Evolutionary conservation across 2,797 vertebrate species (phyloP), one percentile per base, ranked within the genome.

Genomic region (Phaenicophaeus curvirostris): DNA sequence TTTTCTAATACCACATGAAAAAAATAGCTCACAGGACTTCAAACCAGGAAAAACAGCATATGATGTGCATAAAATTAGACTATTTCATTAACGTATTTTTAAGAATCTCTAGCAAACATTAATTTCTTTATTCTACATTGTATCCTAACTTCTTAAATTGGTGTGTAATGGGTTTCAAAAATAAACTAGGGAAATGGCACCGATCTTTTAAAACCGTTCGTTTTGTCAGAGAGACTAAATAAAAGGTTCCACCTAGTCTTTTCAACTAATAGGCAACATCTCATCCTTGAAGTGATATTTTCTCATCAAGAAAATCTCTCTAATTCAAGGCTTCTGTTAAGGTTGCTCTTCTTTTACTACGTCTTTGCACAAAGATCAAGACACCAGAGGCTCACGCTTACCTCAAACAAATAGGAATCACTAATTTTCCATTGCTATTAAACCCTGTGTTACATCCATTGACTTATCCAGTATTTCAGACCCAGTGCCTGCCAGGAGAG

Each of bases 361-460:
- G 35, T 94, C 92, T 95, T 96, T 73, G 78, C 89, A 93, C 79
- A 85, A 86, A 96, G 97, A 98, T 97, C 90, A 96, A 96, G 94
- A 94, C 92, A 82, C 93, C 62, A 78, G 94, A 89, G 93, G 81
- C 93, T 92, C 57, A 5, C 2, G 57, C 87, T 96, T 94, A 97
- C 97, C 97, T 89, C 83, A 13, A 96, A 95, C 92, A 96, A 96
- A 86, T 44, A 79, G 94, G 85, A 96, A 95, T 66, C 61, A 86
- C 95, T 96, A 87, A 95, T 96, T 97, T 95, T 95, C 94, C 94
- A 53, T 97, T 95, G 95, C 92, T 93, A 17, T 95, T 92, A 97
- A 96, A 84, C 62, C 65, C 48, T 6, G 28, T 41, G 68, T 87
- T 91, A 78, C 31, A n/a, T 94, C 83, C 88, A 55, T 15, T 80